These are phyloP conservation scores for Melanerpes aurifrons DNA, from an alignment of 2,113 vertebrate genomes.

Conservation along the genomic window DNA sequence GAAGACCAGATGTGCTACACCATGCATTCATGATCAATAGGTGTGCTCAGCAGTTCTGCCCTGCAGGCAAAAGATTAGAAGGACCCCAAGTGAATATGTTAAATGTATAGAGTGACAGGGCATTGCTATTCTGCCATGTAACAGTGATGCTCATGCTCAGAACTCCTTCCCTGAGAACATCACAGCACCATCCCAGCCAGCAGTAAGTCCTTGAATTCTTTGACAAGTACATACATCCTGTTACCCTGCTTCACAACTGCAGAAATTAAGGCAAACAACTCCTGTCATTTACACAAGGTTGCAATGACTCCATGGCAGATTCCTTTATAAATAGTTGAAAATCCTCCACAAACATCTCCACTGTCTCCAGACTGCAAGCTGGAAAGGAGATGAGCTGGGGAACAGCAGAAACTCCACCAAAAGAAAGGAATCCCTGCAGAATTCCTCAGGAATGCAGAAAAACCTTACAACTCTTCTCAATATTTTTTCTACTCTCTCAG, in stretches of 20 bases:
- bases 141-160: rapidly evolving
- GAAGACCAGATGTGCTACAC: neutral
- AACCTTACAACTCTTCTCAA: neutral
- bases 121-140: neutral
- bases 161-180: neutral
- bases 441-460: constrained; percentile 59
- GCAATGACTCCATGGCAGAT: neutral
- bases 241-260: neutral
- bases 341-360: neutral
- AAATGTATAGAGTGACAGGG: neutral
- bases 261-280: neutral
- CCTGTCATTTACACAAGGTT: neutral
- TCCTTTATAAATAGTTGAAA: constrained; percentile 6
- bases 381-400: neutral
- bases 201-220: constrained; percentile 15
- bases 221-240: constrained; percentile 14
- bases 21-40: neutral
- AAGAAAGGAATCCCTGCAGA: constrained; percentile 11
- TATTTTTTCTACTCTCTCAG: constrained; percentile 21
- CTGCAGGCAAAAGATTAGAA: neutral
- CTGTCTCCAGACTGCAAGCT: neutral
- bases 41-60: neutral
- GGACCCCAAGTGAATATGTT: neutral
- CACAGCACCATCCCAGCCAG: neutral
- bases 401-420: neutral